These are phyloP conservation scores for Lymantria monacha DNA, from an alignment of 2,888 invertebrate species.

Conservation along the genomic window DNA sequence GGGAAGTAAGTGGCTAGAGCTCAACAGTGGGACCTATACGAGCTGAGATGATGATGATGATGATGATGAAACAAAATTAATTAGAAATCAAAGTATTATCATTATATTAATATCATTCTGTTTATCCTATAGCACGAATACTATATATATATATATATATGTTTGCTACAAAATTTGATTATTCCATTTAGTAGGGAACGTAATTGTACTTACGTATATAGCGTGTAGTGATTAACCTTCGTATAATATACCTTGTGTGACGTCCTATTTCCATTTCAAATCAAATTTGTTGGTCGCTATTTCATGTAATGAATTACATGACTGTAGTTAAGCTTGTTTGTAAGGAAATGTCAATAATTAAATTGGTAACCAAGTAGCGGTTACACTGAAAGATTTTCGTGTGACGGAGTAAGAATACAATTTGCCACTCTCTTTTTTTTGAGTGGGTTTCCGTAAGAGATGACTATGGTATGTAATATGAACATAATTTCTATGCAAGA, in stretches of 20 bases:
- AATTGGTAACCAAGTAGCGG: background rate
- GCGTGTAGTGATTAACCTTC: conserved; percentile 1
- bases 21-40: no score
- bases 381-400: no score
- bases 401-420: no score
- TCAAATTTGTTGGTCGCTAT: background rate
- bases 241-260: background rate
- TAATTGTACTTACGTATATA: background rate
- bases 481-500: no score
- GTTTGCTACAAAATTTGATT: background rate
- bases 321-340: background rate
- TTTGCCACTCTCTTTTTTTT: no score
- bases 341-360: background rate
- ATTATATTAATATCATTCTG: no score
- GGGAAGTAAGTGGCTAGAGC: no score
- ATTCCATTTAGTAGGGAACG: background rate
- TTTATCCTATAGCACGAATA: background rate
- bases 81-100: background rate
- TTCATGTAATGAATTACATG: background rate
- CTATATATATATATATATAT: background rate
- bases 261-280: background rate
- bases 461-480: no score
- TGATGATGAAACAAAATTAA: no score
- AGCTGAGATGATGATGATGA: no score
- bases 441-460: no score